Evolutionary conservation across 23 tunicate genomes (phyloP), one percentile per base, ranked within the genome.

Genomic region (Corella eumyota): DNA sequence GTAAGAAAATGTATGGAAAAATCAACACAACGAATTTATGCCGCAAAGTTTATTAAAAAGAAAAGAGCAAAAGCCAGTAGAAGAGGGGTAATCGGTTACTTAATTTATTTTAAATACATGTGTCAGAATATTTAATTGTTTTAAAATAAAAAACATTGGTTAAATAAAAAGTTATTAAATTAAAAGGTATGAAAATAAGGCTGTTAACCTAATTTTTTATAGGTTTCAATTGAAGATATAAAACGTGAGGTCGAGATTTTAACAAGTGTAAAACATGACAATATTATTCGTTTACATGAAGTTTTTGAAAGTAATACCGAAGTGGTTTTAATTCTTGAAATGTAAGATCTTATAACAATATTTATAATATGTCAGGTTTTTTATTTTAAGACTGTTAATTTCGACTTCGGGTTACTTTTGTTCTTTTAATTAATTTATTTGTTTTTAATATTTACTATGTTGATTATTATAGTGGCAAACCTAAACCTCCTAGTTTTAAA

Each of bases 221-320:
- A 88, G 96, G 97, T 90, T 49, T 65, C 88, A 31, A 65, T 52
- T 32, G 97, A 90, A 80, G 97, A 90, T 23, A 90, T 90, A 24
- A 72, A 81, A 53, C 45, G 91, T 17, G 97, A 90, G 50, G 79
- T 90, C 17, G 54, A 69, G 30, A 66, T 90, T 27, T 67, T 90
- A 32, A 52, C 44, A 1, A 30, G 53, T 25, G 54, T 81, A 25
- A 58, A 59, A 2, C 97, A 90, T 54, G 58, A 66, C 56, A 65
- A 84, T 35, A 90, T 90, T 13, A 74, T 90, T 3, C 63, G 73
- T n/a, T 73, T 92, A 15, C 81, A 81, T 46, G 98, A 92, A 66
- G 80, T 77, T 17, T 92, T 76, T 66, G 92, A 92, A 65, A 82
- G 77, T 65, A 72, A 77, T 31, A 45, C 70, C 1, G 98, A 92